Base-by-base conservation (phyloP, 2,888 invertebrate genomes). In the Scaeva pyrastri region DNA sequence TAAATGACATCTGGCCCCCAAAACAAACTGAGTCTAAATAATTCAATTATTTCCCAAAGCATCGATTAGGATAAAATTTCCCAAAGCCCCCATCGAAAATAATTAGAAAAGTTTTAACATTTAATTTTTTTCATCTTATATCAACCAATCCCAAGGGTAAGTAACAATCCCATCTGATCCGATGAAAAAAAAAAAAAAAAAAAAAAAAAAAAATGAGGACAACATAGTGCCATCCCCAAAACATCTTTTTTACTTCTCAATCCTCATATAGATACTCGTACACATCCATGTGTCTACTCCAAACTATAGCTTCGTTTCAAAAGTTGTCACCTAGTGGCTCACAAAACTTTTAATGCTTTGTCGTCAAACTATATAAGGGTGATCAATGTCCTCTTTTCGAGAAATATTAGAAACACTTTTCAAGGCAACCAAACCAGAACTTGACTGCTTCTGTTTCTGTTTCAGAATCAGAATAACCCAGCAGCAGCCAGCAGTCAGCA, bases 341-440 rank as follows among this genome's bases (percentile, higher is more conserved):
- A 76, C 19, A 31, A 85, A 85, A 76, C 58, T 85, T 75, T 45
- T 60, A 64, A 85, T 85, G 85, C 72, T 85, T 85, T 80, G 76
- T 80, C 85, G 76, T 80, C 85, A 80, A 80, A 80, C 85, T 66
- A 19, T 58, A 16, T 36, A 85, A 85, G 80, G 76, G 80, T 72
- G 85, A 80, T 85, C 85, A 85, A 85, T 80, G 80, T 85, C 85
- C 85, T 76, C 85, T 73, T 80, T 85, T 71, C 64, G 31, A 21
- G 26, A 80, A 45, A 77, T 50, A 52, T 39, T 19, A 52, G 64
- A 41, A 74, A 74, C 48, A 48, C 60, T 73, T 85, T 85, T 76
- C 80, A 85, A 85, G 85, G 85, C 71, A 80, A 75, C 45, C 21
- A 58, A 74, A 71, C 73, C 64, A 56, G 52, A 62, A 75, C 66